Evolutionary conservation across 2,113 vertebrate species (phyloP).

Genomic region (Sylvietta virens): DNA sequence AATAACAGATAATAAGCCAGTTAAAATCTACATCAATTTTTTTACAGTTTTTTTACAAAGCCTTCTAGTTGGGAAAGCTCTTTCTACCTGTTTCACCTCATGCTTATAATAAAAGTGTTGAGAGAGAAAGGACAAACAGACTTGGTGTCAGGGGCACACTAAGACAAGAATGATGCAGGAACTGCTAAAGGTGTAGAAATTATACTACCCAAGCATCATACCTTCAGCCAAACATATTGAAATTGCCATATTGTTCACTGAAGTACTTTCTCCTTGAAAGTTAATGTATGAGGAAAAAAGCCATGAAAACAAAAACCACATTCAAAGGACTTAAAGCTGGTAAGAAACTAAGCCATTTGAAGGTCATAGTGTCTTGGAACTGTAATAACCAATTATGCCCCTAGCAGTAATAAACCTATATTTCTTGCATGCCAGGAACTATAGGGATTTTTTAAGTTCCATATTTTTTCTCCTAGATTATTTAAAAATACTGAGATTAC

Average conservation of each 20-base stretch:
- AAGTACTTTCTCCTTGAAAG: background rate
- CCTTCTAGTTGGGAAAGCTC: background rate
- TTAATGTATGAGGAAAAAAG: background rate
- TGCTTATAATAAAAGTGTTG: background rate
- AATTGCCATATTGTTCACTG: background rate
- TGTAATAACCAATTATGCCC: background rate
- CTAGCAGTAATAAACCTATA: background rate
- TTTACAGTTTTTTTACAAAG: background rate
- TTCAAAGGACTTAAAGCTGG: background rate
- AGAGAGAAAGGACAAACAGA: background rate
- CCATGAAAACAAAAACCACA: background rate
- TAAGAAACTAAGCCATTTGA: background rate
- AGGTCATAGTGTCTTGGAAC: background rate
- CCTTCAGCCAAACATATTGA: background rate
- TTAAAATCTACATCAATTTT: background rate
- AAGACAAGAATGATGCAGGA: background rate
- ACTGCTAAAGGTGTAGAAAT: background rate
- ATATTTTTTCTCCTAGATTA: background rate
- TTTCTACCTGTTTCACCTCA: background rate
- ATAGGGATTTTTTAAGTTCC: fast-evolving
- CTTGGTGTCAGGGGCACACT: background rate
- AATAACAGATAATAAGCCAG: background rate
- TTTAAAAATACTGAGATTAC: background rate
- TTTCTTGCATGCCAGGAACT: background rate
- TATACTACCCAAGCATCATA: background rate